Evolutionary conservation across 1,140 invertebrate species (phyloP), one percentile per base, ranked within the genome.

Genomic region (Tetragonula clypearis): DNA sequence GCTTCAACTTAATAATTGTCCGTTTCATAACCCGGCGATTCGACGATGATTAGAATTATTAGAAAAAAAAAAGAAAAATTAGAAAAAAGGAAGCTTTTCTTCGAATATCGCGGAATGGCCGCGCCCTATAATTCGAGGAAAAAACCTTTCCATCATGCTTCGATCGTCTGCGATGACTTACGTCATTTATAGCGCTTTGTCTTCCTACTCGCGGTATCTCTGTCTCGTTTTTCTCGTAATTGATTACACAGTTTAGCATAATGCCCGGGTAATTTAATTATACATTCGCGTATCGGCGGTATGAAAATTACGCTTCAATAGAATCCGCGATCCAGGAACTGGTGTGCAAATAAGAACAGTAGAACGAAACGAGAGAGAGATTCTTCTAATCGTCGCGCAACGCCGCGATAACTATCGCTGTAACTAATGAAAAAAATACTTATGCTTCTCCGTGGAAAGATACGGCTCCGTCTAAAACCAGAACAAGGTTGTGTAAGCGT

Each of bases 401-500:
- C 53, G 30, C 19, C 55, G 30, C 30, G 79, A 81, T 83, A 86
- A 85, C 60, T 83, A 69, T 69, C 78, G 21, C 41, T 30, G 21
- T 6, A 19, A 23, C 56, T 73, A 80, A 86, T 86, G 88, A 86
- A 89, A 89, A 30, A 87, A 80, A 66, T 74, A 21, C 56, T 77
- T 82, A 72, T 77, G 66, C 56, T 68, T 80, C 87, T 79, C 80
- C 84, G 88, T 75, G 88, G 88, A 89, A 89, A 88, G 87, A 89
- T 89, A 89, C 87, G 84, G 76, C 68, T 35, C 56, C 62, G 65
- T 86, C 87, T 86, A 83, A 86, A 86, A 88, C 81, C 80, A 75
- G 87, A 89, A 88, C 87, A 82, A 86, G 87, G 87, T 88, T 89
- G 84, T 77, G 78, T 79, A 62, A 75, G 87, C 76, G 76, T 88